phyloP scores from a whole-genome alignment of 1,140 invertebrate species.

The Hydropsyche tenuis region DNA sequence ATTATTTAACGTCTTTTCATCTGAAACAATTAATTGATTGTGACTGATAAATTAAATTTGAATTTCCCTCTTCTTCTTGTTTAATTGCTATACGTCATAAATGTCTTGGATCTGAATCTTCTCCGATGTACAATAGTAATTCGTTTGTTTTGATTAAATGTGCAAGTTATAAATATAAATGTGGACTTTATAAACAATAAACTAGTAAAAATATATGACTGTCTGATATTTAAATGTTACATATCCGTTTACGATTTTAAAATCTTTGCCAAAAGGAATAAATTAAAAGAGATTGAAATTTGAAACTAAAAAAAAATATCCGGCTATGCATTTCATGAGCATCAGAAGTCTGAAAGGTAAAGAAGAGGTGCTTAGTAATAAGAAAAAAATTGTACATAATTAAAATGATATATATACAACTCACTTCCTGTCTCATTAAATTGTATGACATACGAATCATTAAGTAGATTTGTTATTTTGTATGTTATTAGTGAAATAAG shows the following conservation, averaged over 20 bases:
- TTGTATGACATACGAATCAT: constrained; percentile 29
- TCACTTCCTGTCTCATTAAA: constrained; percentile 31
- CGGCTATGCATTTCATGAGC: neutral
- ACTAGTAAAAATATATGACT: constrained; percentile 21
- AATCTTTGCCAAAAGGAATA: constrained; percentile 20
- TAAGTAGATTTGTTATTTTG: constrained; percentile 45
- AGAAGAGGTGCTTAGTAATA: constrained; percentile 31
- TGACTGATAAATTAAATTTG: neutral
- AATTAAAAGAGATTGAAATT: too few species aligned
- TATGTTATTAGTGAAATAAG: constrained; percentile 38
- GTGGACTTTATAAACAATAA: constrained; percentile 13
- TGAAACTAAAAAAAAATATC: too few species aligned
- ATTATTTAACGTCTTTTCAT: neutral
- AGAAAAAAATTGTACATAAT: constrained; percentile 17
- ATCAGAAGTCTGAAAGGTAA: constrained; percentile 21
- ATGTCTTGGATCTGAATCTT: too few species aligned
- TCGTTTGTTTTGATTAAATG: neutral
- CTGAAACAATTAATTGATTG: constrained; percentile 9
- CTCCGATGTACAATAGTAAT: neutral
- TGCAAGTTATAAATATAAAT: constrained; percentile 11
- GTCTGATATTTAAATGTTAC: constrained; percentile 26
- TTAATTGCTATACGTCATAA: too few species aligned
- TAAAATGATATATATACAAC: neutral
- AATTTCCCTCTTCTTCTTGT: neutral
- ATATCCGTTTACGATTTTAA: constrained; percentile 16